phyloP scores from a whole-genome alignment of 2,797 vertebrate genomes.

The Pelodytes ibericus region DNA sequence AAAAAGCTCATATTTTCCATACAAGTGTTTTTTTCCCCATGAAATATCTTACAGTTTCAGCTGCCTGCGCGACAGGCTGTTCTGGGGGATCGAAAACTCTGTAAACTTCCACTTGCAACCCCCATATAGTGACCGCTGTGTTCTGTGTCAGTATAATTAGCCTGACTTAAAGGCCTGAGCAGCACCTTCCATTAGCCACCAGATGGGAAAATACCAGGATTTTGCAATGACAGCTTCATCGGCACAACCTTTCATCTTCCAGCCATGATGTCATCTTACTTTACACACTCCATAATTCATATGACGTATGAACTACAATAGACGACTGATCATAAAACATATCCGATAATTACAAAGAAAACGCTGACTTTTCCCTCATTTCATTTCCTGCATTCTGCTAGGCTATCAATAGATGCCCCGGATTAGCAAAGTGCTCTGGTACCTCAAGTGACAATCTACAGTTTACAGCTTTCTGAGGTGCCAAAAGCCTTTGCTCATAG shows the following conservation, averaged over 20 bases:
- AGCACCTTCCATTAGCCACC: constrained; percentile 6
- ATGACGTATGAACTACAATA: constrained; percentile 46
- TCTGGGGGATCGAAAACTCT: too few relatives aligned
- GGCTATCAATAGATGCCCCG: constrained; percentile 48
- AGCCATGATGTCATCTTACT: constrained; percentile 61
- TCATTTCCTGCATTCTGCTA: constrained; percentile 49
- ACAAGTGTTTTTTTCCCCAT: too few relatives aligned
- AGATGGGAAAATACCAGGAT: constrained; percentile 38
- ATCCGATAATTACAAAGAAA: constrained; percentile 55
- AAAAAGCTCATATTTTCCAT: too few relatives aligned
- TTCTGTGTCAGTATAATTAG: constrained; percentile 21
- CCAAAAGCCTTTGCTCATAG: constrained; percentile 35
- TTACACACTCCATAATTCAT: constrained; percentile 66
- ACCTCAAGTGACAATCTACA: constrained; percentile 40
- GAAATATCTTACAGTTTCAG: too few relatives aligned
- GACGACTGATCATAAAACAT: constrained; percentile 50
- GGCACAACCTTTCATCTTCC: constrained; percentile 57
- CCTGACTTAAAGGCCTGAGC: not conserved
- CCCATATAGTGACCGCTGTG: too few relatives aligned
- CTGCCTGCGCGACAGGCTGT: too few relatives aligned
- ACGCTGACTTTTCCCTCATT: constrained; percentile 40
- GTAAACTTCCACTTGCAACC: too few relatives aligned
- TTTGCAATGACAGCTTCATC: constrained; percentile 17
- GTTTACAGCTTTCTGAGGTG: constrained; percentile 25
- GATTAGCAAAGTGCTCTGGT: constrained; percentile 50